These are phyloP conservation scores for Meloidogyne chitwoodi DNA, from an alignment of 1,140 invertebrate species.

Conservation along the genomic window DNA sequence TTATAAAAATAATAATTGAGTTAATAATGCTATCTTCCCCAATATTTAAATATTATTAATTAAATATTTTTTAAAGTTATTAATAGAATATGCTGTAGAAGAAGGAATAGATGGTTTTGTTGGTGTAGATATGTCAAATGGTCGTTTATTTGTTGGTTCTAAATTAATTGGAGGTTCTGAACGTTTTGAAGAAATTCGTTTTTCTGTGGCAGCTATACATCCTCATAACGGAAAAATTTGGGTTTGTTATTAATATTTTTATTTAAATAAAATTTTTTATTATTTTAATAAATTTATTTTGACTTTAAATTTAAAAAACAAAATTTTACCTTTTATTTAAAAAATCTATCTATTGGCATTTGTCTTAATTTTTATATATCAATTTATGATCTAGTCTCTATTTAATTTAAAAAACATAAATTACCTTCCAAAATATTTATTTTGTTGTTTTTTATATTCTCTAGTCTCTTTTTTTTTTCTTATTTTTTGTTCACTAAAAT, in stretches of 20 bases:
- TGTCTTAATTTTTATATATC: no score
- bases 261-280: not conserved
- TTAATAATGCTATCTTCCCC: no score
- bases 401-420: no score
- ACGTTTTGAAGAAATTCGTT: constrained; percentile 40
- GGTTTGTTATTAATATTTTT: constrained; percentile 18
- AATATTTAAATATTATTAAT: no score
- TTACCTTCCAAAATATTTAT: no score
- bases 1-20: no score
- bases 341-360: no score
- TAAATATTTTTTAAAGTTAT: not conserved
- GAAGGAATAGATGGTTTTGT: constrained; percentile 42
- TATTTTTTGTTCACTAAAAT: not conserved
- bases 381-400: no score
- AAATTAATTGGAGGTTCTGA: constrained; percentile 28
- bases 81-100: constrained; percentile 34
- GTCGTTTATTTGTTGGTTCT: constrained; percentile 24
- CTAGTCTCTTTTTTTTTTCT: not conserved
- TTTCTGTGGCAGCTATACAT: constrained; percentile 28
- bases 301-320: no score
- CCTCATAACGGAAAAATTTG: constrained; percentile 18
- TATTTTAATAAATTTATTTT: no score
- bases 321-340: no score
- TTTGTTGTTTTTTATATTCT: not conserved
- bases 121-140: constrained; percentile 23